Conservation (phyloP, 1,140 invertebrate genomes). For the Sycophila sp. region DNA sequence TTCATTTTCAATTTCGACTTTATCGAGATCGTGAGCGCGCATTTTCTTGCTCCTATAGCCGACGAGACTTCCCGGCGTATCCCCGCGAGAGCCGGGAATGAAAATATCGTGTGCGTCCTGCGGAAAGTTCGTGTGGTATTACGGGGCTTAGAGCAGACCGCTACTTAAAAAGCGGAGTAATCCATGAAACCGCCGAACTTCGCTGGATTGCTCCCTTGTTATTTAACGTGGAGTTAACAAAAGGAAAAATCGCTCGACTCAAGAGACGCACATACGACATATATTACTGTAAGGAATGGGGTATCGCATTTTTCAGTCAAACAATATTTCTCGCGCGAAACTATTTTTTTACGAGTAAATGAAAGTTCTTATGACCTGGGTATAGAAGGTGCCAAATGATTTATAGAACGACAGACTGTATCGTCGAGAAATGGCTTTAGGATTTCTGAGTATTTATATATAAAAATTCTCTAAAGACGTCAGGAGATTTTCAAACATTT, state of each 20-base stretch:
- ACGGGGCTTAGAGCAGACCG: background rate
- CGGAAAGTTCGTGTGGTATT: background rate
- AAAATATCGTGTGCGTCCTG: background rate
- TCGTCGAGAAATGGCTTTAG: too few relatives aligned
- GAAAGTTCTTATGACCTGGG: too few relatives aligned
- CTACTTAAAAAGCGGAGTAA: constrained; percentile 4
- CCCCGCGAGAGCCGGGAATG: background rate
- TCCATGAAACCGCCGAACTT: background rate
- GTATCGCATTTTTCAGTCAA: too few relatives aligned
- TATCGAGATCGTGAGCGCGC: background rate
- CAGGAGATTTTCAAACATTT: too few relatives aligned
- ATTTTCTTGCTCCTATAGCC: background rate
- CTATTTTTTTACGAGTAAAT: too few relatives aligned
- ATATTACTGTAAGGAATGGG: too few relatives aligned
- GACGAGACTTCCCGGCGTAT: background rate
- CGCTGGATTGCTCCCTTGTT: background rate
- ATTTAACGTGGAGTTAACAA: background rate
- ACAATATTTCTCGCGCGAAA: too few relatives aligned
- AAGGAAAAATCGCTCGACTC: background rate
- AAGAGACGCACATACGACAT: background rate
- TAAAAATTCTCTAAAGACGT: too few relatives aligned
- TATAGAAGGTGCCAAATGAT: too few relatives aligned
- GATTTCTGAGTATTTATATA: too few relatives aligned
- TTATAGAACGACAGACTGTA: too few relatives aligned
- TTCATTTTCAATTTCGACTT: constrained; percentile 9